Percentiles rank a stretch among this genome's conserved stretches.
phyloP scores from a whole-genome alignment of 1,140 invertebrate genomes.

The Gonatopus flavifemur region DNA sequence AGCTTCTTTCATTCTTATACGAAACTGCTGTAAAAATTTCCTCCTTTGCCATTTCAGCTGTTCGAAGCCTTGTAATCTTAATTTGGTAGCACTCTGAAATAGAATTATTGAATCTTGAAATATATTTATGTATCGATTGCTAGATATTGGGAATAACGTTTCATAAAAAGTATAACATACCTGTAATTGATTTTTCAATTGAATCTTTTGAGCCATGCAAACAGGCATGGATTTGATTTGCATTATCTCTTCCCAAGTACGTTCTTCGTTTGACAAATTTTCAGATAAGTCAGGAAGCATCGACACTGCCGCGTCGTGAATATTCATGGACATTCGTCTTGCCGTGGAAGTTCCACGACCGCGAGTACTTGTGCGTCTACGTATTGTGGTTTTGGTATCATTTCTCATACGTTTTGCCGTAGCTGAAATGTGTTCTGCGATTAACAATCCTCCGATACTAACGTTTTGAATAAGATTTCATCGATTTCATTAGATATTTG shows the following conservation, averaged over 20 bases:
- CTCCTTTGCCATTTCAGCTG: slow-evolving; percentile 75
- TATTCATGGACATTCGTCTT: slow-evolving; percentile 64
- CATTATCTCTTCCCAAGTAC: slow-evolving; percentile 84
- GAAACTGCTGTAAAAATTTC: slow-evolving; percentile 68
- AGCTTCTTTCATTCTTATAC: slow-evolving; percentile 63
- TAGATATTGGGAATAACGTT: not conserved
- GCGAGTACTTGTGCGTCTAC: slow-evolving; percentile 66
- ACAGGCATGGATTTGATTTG: slow-evolving; percentile 81
- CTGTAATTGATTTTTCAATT: slow-evolving; percentile 76
- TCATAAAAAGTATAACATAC: slow-evolving; percentile 48
- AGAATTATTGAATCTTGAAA: slow-evolving; percentile 7
- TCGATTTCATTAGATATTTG: too few relatives aligned
- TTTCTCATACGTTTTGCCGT: slow-evolving; percentile 59
- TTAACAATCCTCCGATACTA: too few relatives aligned
- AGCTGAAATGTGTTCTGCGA: too few relatives aligned
- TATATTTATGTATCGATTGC: not conserved
- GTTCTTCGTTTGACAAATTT: slow-evolving; percentile 78
- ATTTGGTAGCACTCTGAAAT: slow-evolving; percentile 73
- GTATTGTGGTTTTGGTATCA: slow-evolving; percentile 56
- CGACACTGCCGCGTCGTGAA: slow-evolving; percentile 70
- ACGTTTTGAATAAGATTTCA: too few relatives aligned
- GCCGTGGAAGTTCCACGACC: slow-evolving; percentile 67
- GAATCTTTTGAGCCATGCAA: slow-evolving; percentile 77
- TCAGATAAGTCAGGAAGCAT: slow-evolving; percentile 78
- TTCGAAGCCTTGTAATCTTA: slow-evolving; percentile 75